Base-by-base conservation (phyloP, 2,797 vertebrate species). In the Sternotherus odoratus region DNA sequence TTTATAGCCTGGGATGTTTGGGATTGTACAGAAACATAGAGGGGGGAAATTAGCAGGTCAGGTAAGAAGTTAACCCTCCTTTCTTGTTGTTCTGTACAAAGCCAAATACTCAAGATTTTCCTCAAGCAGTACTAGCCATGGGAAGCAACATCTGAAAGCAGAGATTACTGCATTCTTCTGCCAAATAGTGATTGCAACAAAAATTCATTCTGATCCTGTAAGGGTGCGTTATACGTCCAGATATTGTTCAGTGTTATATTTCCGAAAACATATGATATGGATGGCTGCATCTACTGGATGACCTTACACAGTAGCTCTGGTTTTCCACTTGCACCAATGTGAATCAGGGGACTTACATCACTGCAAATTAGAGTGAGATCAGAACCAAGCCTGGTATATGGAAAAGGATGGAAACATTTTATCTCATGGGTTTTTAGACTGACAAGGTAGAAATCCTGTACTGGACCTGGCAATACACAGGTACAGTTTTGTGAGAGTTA, bases 401-500 rank as follows among this genome's bases (percentile, higher is more conserved):
- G 83, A 91, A 93, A 82, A 69, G 7, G 26, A 75, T 16, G 79
- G 7, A 78, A 75, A 46, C 1, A 1, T 77, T 80, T 75, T 46
- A 46, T 28, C 26, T 15, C 15, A 43, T 46, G 43, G 43, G 12
- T 30, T 48, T 75, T 48, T 83, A 88, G 17, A 94, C 60, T 5
- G 88, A 83, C 0, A 5, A 63, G 36, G 91, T 87, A 83, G 69
- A 87, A 96, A 92, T 50, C 49, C 79, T 5, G 74, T 85, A 80
- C 77, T 39, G 46, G 82, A 94, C 5, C 3, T 82, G 92, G 88
- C 78, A 95, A 85, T 82, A 88, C 53, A 82, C 28, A 94, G 88
- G 15, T 54, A 1, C 36, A 83, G 56, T 57, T 60, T 26, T 92
- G 16, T 28, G 24, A 36, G 79, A 96, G 82, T 74, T 60, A 88